These are phyloP conservation scores for Neopelma chrysocephalum DNA, from an alignment of 2,797 vertebrate genomes.

Conservation along the genomic window DNA sequence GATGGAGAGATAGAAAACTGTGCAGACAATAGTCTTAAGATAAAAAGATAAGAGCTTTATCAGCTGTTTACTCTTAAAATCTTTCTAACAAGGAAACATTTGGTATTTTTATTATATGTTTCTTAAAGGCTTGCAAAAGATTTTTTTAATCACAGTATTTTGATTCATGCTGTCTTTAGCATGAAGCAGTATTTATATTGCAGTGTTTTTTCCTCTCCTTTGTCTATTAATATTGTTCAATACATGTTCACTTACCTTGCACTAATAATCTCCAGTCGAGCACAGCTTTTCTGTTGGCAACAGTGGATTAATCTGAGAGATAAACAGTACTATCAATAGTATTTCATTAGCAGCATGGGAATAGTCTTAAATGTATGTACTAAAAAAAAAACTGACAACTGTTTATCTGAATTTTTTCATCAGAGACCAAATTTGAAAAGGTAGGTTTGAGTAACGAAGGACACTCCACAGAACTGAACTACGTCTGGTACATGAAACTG, in stretches of 20 bases:
- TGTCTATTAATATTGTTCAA: background rate
- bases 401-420: slow-evolving; percentile 13
- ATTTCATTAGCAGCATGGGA: slow-evolving; percentile 19
- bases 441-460: slow-evolving; percentile 20
- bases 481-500: background rate
- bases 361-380: background rate
- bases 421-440: background rate
- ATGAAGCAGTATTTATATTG: background rate
- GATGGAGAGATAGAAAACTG: background rate
- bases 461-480: background rate
- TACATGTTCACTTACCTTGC: background rate
- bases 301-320: background rate
- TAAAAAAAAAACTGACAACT: background rate
- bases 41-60: background rate
- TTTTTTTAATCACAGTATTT: background rate
- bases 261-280: background rate
- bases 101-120: background rate
- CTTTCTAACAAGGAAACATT: background rate
- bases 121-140: background rate
- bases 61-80: background rate
- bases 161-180: background rate
- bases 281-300: background rate
- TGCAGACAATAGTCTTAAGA: background rate
- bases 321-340: background rate
- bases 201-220: background rate